phyloP scores from a whole-genome alignment of 92 coral and sea anemone species.

The Actinernus sp. region DNA sequence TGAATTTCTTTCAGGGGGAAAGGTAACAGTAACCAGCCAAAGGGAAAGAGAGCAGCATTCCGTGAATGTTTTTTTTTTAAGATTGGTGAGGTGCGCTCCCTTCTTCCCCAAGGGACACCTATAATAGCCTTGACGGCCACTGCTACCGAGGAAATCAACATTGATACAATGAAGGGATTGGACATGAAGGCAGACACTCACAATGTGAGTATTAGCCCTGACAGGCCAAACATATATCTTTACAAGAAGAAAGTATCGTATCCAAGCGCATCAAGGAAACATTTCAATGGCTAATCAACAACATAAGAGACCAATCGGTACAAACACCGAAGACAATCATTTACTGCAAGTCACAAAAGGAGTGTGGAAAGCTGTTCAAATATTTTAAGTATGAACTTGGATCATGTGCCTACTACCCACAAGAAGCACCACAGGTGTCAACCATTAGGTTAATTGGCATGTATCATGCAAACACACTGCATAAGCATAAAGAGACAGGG shows the following conservation, averaged over 20 bases:
- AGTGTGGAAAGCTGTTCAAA: constrained; percentile 56
- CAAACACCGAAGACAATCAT: constrained; percentile 30
- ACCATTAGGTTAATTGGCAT: constrained; percentile 44
- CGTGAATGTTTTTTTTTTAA: constrained; percentile 32
- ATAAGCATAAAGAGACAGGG: constrained; percentile 25
- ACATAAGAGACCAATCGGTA: constrained; percentile 4
- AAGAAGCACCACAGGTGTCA: constrained; percentile 1
- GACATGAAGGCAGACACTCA: neutral
- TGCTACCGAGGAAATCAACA: constrained; percentile 9
- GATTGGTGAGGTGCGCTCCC: constrained; percentile 51
- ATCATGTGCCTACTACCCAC: constrained; percentile 6
- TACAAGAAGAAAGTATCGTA: constrained; percentile 16
- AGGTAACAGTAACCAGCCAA: constrained; percentile 18
- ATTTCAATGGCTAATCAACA: constrained; percentile 36
- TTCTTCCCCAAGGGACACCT: constrained; percentile 36
- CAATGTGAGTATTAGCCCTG: constrained; percentile 34
- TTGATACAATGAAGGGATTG: constrained; percentile 1
- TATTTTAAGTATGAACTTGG: constrained; percentile 43
- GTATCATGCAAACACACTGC: constrained; percentile 52
- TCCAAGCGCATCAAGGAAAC: constrained; percentile 3
- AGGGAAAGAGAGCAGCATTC: constrained; percentile 13
- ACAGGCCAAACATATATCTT: constrained; percentile 29
- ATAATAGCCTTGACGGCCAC: constrained; percentile 42
- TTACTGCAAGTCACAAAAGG: constrained; percentile 59
- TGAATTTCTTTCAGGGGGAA: constrained; percentile 15